Evolutionary conservation across 2,888 invertebrate species (phyloP), one percentile per base, ranked within the genome.

Genomic region (Euplagia quadripunctaria): DNA sequence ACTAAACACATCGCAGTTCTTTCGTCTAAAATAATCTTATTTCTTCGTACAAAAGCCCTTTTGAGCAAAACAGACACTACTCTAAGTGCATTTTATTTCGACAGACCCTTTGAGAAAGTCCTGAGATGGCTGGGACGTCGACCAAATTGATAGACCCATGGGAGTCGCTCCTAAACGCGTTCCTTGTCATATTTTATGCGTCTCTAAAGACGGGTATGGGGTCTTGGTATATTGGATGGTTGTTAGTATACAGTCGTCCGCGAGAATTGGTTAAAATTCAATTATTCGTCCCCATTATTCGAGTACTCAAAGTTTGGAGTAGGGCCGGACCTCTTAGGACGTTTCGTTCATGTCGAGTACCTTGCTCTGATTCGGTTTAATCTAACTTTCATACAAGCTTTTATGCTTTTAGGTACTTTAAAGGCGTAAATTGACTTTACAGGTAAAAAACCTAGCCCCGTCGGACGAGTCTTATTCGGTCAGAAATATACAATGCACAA

Each of bases 61-160:
- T 89, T 90, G 90, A 90, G 89, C 88, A 87, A 88, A 89, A 90
- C 90, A 87, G 88, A 86, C 87, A 84, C 88, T 86, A 80, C 82
- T 83, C 87, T 93, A 93, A 93, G 90, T 92, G 92, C 92, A 92
- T 93, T 93, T 93, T 93, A 93, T 91, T 89, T 87, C 84, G 80
- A 86, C 86, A 88, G 90, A 87, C 90, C 93, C 90, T 92, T 92
- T 87, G 86, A 87, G 85, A 82, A 86, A 84, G 87, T 82, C 84
- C 79, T 86, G 82, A 74, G 82, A 78, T 65, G 72, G 67, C 74
- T 74, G 68, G 31, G 20, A 64, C 42, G 64, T n/a, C 74, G 75
- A 65, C 90, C 88, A 89, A 76, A 61, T 61, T 74, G 20, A 49
- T 46, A 78, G 90, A 88, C 77, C 89, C 70, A 49, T 77, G 51